Base-by-base conservation (phyloP, 2,797 vertebrate genomes). In the Myripristis murdjan region DNA sequence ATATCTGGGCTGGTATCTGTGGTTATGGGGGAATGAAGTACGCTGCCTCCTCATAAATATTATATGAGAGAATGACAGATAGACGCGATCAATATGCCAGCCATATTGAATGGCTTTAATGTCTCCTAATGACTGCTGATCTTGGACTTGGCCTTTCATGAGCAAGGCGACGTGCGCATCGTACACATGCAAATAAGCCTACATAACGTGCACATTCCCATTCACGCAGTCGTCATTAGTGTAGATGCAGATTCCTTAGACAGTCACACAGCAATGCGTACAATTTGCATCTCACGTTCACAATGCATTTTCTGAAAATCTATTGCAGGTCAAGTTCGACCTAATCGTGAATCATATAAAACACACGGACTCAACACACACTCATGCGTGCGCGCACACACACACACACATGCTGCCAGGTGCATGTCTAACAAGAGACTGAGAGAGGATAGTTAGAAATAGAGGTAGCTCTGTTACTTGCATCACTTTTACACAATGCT, bases 41-140 rank as follows among this genome's bases (percentile, higher is more conserved):
- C 11, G 24, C 59, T 52, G 64, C 56, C 49, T 75, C 56, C 53
- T 79, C 74, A 85, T 92, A 23, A 89, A 92, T 92, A 81, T 86
- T 88, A 81, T 23, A 92, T 84, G 69, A 89, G 77, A 3, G 4
- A 73, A 78, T 80, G 63, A 82, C 80, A 75, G 75, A 79, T 77
- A 69, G 72, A 82, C 51, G 4, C 53, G 61, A 84, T 89, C 88
- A 64, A 89, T 85, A 75, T 73, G 70, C 16, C 54, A 65, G 65
- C 72, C 62, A 64, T 81, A 80, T 76, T 87, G 73, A 85, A 87
- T 88, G 80, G 78, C 82, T 72, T 73, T 84, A 86, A 85, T 79
- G 83, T 82, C 66, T 79, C 39, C 52, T 83, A 76, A 80, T 79
- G 77, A 75, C 56, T 82, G 70, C 72, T 82, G 70, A 81, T 66